phyloP scores from a whole-genome alignment of 1,140 invertebrate genomes.

The Drosophila mojavensis region DNA sequence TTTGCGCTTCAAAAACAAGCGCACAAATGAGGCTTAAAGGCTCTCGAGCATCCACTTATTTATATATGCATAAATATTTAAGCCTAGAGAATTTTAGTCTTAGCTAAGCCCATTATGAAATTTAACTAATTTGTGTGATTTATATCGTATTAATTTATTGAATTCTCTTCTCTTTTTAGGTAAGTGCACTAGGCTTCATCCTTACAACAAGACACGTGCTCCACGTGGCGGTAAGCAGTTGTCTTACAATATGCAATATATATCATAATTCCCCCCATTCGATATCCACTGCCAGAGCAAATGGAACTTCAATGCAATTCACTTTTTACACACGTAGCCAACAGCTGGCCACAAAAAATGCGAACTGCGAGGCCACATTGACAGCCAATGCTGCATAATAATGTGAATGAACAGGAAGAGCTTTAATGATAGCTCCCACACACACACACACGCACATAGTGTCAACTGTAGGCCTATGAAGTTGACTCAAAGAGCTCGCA shows the following conservation, averaged over 20 bases:
- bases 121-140: constrained; percentile 25
- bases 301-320: neutral
- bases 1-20: constrained; percentile 41
- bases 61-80: constrained; percentile 14
- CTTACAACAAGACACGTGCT: constrained; percentile 62
- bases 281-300: neutral
- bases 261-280: constrained; percentile 3
- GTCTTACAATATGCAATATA: constrained; percentile 32
- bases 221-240: constrained; percentile 71
- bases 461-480: neutral
- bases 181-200: constrained; percentile 68
- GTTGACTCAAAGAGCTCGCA: constrained; percentile 22
- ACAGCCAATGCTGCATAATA: constrained; percentile 62
- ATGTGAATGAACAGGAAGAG: constrained; percentile 27
- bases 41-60: neutral
- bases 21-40: constrained; percentile 44
- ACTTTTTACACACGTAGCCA: neutral
- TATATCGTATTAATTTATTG: constrained; percentile 9
- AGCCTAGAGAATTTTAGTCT: neutral
- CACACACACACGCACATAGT: neutral
- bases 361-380: constrained; percentile 44
- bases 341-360: neutral
- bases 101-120: neutral
- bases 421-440: constrained; percentile 13
- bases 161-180: constrained; percentile 48